Evolutionary conservation across 1,140 invertebrate species (phyloP).

Genomic region (Bombus vancouverensis): DNA sequence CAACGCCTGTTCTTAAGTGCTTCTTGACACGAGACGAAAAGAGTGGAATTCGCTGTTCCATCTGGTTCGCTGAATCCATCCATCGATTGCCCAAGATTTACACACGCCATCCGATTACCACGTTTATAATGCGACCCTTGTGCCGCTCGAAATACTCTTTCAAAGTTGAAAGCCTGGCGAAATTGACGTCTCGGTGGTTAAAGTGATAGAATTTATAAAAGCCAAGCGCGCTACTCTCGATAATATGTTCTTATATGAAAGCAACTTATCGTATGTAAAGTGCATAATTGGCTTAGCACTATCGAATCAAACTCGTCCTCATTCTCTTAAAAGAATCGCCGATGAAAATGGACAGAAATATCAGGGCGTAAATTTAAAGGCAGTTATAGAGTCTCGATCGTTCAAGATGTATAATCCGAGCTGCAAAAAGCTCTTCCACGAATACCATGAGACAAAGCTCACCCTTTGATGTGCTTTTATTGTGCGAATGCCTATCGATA

Average conservation of each 20-base stretch:
- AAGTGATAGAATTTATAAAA: not conserved
- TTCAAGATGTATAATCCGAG: conserved; percentile 13
- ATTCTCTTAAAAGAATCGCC: not conserved
- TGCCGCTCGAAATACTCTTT: not conserved
- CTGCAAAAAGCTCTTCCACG: not conserved
- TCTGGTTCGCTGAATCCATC: conserved; percentile 23
- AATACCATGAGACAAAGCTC: not conserved
- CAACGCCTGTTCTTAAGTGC: conserved; percentile 43
- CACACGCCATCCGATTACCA: not conserved
- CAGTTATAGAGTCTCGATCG: conserved; percentile 1
- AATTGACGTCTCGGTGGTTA: not conserved
- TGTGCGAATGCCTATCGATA: not conserved
- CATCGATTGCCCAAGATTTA: conserved; percentile 34
- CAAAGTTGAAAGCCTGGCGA: not conserved
- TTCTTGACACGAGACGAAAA: conserved; percentile 44
- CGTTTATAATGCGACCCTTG: not conserved
- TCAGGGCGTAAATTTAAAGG: not conserved
- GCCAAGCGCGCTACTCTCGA: not conserved
- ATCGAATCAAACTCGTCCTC: no score
- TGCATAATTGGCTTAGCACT: no score
- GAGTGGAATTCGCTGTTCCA: conserved; percentile 47
- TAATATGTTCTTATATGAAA: not conserved
- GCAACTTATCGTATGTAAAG: no score
- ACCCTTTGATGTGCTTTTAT: not conserved
- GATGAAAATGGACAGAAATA: conserved; percentile 5